Evolutionary conservation across 2,888 invertebrate genomes (phyloP), one percentile per base, ranked within the genome.

Genomic region (Yponomeuta cagnagella): DNA sequence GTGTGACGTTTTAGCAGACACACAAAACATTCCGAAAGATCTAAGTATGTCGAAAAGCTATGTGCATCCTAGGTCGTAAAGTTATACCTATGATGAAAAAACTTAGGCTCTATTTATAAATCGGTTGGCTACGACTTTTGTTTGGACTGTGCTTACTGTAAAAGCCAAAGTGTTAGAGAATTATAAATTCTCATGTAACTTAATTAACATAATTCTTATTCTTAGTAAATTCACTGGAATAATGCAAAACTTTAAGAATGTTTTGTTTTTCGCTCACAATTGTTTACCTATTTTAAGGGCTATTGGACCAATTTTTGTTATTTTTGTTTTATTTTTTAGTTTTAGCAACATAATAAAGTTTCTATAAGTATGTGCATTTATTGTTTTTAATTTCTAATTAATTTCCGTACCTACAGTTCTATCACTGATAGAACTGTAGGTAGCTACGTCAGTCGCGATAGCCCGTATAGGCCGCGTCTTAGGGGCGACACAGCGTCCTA

Each of bases 261-360:
- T 58, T 58, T 58, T 58, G 52, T 66, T 66, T 66, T 31, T 37
- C 30, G 66, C 31, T 66, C 31, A 0, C 66, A 66, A 12, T 66
- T n/a, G 4, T 23, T 0, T 8, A 37, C 15, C 15, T 58, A 58
- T 58, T 52, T 2, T 12, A 37, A 43, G 67, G 67, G 52, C 52
- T 15, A 37, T n/a, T 67, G 75, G 77, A 79, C 78, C 77, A 77
- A 77, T 76, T 77, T 76, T 77, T 76, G 78, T 77, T 78, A 75
- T 74, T 80, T 78, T 76, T 15, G 37, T 79, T 77, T 78, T 75
- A 77, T 81, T 81, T 72, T 58, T 72, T 63, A 77, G 73, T 76
- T 74, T 75, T 83, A 67, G 33, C 31, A 30, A 10, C 15, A 37
- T 37, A 67, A n/a, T 67, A 37, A 67, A 67, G 67, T 67, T 67